phyloP scores from a whole-genome alignment of 2,113 vertebrate species.

The Anolis carolinensis region DNA sequence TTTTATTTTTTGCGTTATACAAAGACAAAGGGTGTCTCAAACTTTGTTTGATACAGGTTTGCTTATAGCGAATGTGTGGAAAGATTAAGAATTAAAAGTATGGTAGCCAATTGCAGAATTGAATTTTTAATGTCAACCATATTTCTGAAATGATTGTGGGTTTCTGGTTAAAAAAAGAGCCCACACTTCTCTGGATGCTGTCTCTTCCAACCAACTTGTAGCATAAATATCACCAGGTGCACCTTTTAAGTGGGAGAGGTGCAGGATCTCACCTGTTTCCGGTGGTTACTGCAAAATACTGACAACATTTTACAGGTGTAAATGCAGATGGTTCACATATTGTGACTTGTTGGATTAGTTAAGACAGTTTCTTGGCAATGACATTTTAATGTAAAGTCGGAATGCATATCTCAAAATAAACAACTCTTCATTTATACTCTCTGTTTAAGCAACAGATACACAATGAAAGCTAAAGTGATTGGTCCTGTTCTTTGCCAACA shows the following conservation, averaged over 20 bases:
- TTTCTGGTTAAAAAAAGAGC: conserved; percentile 5
- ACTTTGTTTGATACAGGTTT: conserved; percentile 38
- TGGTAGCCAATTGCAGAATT: conserved; percentile 58
- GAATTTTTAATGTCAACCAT: conserved; percentile 38
- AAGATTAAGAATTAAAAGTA: conserved; percentile 73
- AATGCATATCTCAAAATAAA: neutral
- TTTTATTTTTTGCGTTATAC: neutral
- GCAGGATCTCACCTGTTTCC: conserved; percentile 1
- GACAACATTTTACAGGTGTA: neutral
- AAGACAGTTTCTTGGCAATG: neutral
- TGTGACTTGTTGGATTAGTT: neutral
- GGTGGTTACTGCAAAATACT: neutral
- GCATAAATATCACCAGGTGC: neutral
- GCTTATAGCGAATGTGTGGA: conserved; percentile 47
- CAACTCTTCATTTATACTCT: neutral
- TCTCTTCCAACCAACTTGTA: conserved; percentile 8
- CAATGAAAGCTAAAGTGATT: neutral
- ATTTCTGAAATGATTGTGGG: neutral
- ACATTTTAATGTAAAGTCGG: neutral
- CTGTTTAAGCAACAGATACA: neutral
- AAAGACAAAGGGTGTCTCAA: neutral
- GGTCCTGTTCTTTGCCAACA: neutral
- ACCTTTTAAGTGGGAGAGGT: neutral
- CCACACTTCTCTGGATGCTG: neutral
- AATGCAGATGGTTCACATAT: neutral